A percentile compares a stretch with the other conserved stretches of the same genome.
phyloP scores from a whole-genome alignment of 2,888 invertebrate genomes.

The Drosophila borborema region DNA sequence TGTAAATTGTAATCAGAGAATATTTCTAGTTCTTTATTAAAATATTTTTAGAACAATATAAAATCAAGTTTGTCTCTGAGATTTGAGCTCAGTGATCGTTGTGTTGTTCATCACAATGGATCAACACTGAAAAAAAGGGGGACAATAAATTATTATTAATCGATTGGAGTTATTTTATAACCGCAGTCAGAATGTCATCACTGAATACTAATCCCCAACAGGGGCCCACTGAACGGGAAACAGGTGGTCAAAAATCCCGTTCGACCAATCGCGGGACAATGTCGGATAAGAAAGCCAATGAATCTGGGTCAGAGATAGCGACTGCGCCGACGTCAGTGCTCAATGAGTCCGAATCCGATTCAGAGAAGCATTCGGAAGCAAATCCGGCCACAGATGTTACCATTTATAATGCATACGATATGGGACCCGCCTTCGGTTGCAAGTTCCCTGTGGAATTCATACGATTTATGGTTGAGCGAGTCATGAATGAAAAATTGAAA shows the following conservation, averaged over 20 bases:
- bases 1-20: neutral
- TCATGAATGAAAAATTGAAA: slow-evolving; percentile 26
- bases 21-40: neutral
- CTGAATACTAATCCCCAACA: slow-evolving; percentile 4
- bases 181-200: slow-evolving; percentile 27
- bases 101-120: neutral
- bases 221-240: neutral
- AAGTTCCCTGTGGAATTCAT: slow-evolving; percentile 64
- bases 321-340: rapidly evolving
- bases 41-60: neutral
- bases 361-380: slow-evolving; percentile 28
- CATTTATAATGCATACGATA: slow-evolving; percentile 55
- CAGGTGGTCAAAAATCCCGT: slow-evolving; percentile 5
- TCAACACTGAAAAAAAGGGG: neutral
- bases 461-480: slow-evolving; percentile 34
- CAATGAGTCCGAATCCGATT: slow-evolving; percentile 19
- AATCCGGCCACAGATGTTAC: slow-evolving; percentile 58
- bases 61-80: neutral
- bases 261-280: neutral
- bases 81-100: slow-evolving; percentile 2
- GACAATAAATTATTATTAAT: neutral
- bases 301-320: neutral
- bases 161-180: neutral
- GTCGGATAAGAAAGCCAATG: neutral
- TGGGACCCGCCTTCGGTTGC: slow-evolving; percentile 66